A percentile compares a stretch with the other conserved stretches of the same genome.
phyloP scores from a whole-genome alignment of 2,888 invertebrate species.

The Elgonia sp. region DNA sequence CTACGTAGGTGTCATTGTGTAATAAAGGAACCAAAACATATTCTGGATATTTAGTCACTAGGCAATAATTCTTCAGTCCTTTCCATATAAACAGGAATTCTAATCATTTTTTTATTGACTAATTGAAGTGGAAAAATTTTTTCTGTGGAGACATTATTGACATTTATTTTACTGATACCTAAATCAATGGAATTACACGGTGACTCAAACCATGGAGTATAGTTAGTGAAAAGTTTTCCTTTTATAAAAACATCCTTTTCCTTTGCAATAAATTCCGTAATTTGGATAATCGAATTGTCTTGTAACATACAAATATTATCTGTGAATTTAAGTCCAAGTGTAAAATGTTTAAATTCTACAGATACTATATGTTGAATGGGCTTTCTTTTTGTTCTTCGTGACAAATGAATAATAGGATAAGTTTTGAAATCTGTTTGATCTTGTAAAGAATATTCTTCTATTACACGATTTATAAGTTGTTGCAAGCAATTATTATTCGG shows the following conservation, averaged over 20 bases:
- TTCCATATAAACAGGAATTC: background rate
- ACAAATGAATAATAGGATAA: constrained; percentile 8
- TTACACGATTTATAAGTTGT: constrained; percentile 26
- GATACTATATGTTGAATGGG: constrained; percentile 12
- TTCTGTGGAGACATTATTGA: background rate
- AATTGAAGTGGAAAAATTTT: background rate
- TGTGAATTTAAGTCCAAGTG: background rate
- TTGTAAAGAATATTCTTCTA: constrained; percentile 5
- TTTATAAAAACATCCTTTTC: constrained; percentile 5
- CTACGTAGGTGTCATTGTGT: background rate
- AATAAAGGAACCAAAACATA: background rate
- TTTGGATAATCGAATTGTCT: constrained; percentile 16
- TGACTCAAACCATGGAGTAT: constrained; percentile 2
- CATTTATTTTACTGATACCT: constrained; percentile 1
- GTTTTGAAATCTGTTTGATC: background rate
- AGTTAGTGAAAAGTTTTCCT: constrained; percentile 1
- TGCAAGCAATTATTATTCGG: constrained; percentile 18
- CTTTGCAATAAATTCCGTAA: background rate
- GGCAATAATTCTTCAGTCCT: background rate
- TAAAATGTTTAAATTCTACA: constrained; percentile 9
- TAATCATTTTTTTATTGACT: background rate
- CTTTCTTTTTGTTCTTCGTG: constrained; percentile 22
- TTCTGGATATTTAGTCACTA: background rate
- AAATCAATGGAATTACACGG: constrained; percentile 1
- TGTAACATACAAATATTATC: constrained; percentile 20